Conservation (phyloP, 2,797 vertebrate species). For the Echiichthys vipera region DNA sequence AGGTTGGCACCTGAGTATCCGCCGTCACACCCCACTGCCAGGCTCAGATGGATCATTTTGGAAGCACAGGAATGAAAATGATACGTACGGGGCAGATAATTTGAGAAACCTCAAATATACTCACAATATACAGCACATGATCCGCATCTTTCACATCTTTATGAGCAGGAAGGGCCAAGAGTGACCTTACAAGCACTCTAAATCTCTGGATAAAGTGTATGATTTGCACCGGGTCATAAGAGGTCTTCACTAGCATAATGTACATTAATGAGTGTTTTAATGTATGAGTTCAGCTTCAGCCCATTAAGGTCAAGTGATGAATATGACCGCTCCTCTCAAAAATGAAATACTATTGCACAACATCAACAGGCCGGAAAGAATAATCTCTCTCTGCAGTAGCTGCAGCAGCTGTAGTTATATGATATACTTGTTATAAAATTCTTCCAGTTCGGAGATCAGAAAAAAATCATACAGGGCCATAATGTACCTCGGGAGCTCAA, state of each 20-base stretch:
- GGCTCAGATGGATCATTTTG: conserved; percentile 2
- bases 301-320: conserved; percentile 37
- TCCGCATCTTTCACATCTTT: neutral
- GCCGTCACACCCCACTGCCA: conserved; percentile 19
- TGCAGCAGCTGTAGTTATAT: conserved; percentile 14
- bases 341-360: conserved; percentile 50
- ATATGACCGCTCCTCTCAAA: conserved; percentile 35
- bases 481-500: conserved; percentile 21
- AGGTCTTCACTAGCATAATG: conserved; percentile 31
- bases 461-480: conserved; percentile 1
- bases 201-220: conserved; percentile 34
- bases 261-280: conserved; percentile 31
- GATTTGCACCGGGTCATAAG: conserved; percentile 43
- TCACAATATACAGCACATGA: neutral
- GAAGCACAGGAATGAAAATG: conserved; percentile 24
- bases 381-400: conserved; percentile 17
- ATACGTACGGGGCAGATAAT: neutral
- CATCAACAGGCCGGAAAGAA: conserved; percentile 21
- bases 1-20: conserved; percentile 14
- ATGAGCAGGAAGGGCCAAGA: neutral
- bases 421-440: conserved; percentile 19
- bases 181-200: conserved; percentile 7
- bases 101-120: neutral
- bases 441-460: neutral
- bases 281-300: conserved; percentile 14